Conservation (phyloP, 2,113 vertebrate genomes). For the Gracilinanus agilis region DNA sequence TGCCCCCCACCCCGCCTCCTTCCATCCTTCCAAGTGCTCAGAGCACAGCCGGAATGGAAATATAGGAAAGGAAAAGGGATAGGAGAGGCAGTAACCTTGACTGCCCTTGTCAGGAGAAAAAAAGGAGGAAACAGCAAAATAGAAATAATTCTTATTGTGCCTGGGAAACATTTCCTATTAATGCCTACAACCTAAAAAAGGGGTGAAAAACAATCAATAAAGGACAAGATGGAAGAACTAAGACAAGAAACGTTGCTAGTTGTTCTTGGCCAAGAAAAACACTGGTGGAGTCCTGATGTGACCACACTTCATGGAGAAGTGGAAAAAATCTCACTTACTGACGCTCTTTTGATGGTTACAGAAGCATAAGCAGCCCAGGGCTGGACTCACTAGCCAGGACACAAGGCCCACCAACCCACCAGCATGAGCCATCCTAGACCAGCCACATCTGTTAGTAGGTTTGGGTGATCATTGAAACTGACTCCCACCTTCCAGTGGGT, state of each 20-base stretch:
- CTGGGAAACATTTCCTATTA: background rate
- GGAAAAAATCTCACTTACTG: slow-evolving; percentile 80
- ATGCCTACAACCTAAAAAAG: background rate
- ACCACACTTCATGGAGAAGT: slow-evolving; percentile 75
- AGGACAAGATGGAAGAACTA: slow-evolving; percentile 45
- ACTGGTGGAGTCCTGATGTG: slow-evolving; percentile 80
- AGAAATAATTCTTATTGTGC: background rate
- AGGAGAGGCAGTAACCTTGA: background rate
- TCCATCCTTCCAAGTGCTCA: slow-evolving; percentile 52
- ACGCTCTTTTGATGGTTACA: slow-evolving; percentile 18
- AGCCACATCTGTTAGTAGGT: no score
- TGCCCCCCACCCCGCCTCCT: background rate
- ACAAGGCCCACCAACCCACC: no score
- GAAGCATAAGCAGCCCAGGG: no score
- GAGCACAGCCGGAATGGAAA: slow-evolving; percentile 74
- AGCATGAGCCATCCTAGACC: no score
- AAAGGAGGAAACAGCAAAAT: background rate
- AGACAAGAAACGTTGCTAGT: slow-evolving; percentile 81
- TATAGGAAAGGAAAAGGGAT: background rate
- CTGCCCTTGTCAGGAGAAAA: background rate
- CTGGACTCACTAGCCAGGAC: no score
- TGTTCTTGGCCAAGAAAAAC: slow-evolving; percentile 84
- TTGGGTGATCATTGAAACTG: no score
- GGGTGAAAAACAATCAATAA: background rate
- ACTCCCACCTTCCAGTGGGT: no score